phyloP scores from a whole-genome alignment of 2,888 invertebrate genomes.

The Rhingia rostrata region DNA sequence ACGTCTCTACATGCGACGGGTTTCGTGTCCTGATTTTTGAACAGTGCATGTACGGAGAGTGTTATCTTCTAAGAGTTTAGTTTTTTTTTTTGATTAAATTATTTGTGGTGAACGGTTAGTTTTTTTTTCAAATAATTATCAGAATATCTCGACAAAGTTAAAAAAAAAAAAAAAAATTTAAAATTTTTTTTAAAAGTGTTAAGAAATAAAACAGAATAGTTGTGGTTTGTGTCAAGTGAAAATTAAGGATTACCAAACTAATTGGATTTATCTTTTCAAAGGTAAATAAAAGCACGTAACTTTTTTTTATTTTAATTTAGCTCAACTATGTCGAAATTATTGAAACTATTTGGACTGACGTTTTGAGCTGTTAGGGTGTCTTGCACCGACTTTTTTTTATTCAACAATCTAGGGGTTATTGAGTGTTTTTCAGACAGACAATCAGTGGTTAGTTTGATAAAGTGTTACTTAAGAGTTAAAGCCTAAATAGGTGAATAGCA shows the following conservation, averaged over 20 bases:
- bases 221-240: conserved; percentile 5
- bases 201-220: not conserved
- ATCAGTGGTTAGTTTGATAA: no score
- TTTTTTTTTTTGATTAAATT: no score
- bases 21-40: no score
- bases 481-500: no score
- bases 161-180: no score
- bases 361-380: conserved; percentile 27
- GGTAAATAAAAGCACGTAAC: not conserved
- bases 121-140: no score
- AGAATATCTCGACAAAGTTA: no score
- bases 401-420: not conserved
- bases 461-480: no score
- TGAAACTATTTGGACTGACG: conserved; percentile 44
- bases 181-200: not conserved
- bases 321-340: conserved; percentile 55
- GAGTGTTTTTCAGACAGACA: not conserved
- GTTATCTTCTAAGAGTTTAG: no score
- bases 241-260: conserved; percentile 15
- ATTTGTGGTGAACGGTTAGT: no score
- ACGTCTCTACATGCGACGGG: no score
- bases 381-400: not conserved
- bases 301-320: not conserved
- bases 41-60: no score
- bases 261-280: not conserved